Base-by-base conservation (phyloP, 23 tunicate species). In the Trididemnum clinides region DNA sequence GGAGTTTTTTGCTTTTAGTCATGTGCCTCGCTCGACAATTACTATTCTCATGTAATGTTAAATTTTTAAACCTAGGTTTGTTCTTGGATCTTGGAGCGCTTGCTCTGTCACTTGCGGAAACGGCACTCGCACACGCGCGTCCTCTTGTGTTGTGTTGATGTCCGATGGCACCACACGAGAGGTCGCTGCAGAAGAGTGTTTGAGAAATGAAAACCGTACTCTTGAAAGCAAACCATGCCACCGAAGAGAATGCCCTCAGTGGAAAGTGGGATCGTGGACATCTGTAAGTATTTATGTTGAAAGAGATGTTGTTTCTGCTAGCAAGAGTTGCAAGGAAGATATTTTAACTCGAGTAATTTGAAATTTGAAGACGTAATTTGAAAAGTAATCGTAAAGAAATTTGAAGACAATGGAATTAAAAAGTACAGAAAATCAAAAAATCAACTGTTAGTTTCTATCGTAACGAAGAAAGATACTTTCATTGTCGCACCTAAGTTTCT, bases 231-330 rank as follows among this genome's bases (percentile, higher is more conserved):
- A 84, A 44, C 2, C 86, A 1, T 93, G 98, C 35, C 59, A 30
- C 59, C 65, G 51, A 31, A 72, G 64, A 54, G 35, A 33, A 21
- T 93, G 98, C 50, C 98, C 98, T 12, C 33, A 64, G 0, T 93
- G 98, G 98, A 57, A 71, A 50, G 19, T 84, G 29, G 90, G 92
- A 50, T 39, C 89, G n/a, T 93, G 98, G 98, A 39, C 72, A 26
- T 22, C 64, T 38, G 98, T 93, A 1, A 70, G 96, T 71, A n/a
- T 10, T 44, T 15, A 44, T 10, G n/a, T n/a, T n/a, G n/a, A n/a
- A n/a, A n/a, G n/a, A n/a, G n/a, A n/a, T n/a, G n/a, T n/a, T n/a
- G n/a, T n/a, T n/a, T n/a, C n/a, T n/a, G n/a, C n/a, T n/a, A n/a
- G n/a, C n/a, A n/a, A n/a, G n/a, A n/a, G n/a, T n/a, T n/a, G n/a